phyloP scores from a whole-genome alignment of 2,797 vertebrate species.

The Bryconaethiops microstoma region DNA sequence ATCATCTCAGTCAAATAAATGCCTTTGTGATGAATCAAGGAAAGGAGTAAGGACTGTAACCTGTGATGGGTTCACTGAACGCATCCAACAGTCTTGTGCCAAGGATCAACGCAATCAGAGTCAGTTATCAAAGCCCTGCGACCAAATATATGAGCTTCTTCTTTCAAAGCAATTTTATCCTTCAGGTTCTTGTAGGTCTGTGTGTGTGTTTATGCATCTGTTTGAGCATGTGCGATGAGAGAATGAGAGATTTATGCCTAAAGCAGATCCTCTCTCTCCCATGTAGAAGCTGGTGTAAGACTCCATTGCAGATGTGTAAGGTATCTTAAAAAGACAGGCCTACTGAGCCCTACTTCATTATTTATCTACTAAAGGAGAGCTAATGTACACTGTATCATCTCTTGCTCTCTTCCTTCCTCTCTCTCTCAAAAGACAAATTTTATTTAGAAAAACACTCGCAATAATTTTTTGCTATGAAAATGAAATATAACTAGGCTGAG shows the following conservation, averaged over 20 bases:
- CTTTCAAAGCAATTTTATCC: constrained; percentile 27
- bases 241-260: not conserved
- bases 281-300: constrained; percentile 34
- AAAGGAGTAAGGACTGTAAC: not conserved
- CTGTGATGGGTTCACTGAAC: not conserved
- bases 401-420: constrained; percentile 5
- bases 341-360: constrained; percentile 67
- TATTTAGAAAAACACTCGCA: no score
- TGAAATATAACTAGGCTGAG: not conserved
- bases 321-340: constrained; percentile 70
- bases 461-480: not conserved
- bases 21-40: not conserved
- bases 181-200: constrained; percentile 37
- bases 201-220: constrained; percentile 52
- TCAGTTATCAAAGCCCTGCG: constrained; percentile 25
- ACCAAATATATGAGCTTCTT: constrained; percentile 21
- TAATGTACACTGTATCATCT: constrained; percentile 43
- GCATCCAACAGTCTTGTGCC: constrained; percentile 6
- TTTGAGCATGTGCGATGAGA: constrained; percentile 24
- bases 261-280: not conserved
- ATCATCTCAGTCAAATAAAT: not conserved
- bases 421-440: constrained; percentile 15
- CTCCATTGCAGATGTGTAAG: constrained; percentile 61
- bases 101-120: constrained; percentile 1
- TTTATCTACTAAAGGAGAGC: constrained; percentile 66